These are phyloP conservation scores for Arbacia lixula DNA, from an alignment of 53 echinoderm and acorn worm species.

Conservation along the genomic window DNA sequence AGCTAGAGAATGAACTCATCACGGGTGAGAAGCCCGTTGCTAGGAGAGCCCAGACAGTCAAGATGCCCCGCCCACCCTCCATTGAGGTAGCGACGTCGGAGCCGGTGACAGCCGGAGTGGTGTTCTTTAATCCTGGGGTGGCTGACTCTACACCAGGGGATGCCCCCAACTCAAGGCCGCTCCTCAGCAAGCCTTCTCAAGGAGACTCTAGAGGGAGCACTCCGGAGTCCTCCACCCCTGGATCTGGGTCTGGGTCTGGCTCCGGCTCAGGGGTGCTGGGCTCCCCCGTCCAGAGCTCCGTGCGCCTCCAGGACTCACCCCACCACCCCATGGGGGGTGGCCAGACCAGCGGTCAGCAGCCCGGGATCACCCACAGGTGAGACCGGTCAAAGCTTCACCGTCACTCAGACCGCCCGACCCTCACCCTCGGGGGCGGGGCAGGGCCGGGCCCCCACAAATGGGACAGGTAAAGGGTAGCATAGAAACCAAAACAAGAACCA, in stretches of 20 bases:
- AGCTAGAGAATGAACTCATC: neutral
- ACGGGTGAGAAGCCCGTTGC: constrained; percentile 56
- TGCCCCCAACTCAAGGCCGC: constrained; percentile 6
- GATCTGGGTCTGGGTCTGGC: constrained; percentile 20
- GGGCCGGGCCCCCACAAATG: neutral
- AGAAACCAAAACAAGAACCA: constrained; percentile 7
- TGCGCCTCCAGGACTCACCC: constrained; percentile 39
- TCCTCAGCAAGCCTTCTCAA: constrained; percentile 25
- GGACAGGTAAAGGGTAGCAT: constrained; percentile 61
- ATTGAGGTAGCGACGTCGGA: constrained; percentile 71
- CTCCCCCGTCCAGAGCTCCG: constrained; percentile 49
- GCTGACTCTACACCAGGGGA: neutral
- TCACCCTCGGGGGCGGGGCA: too few species aligned
- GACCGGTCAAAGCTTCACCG: constrained; percentile 11
- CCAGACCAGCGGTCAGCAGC: constrained; percentile 12
- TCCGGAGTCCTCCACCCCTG: constrained; percentile 50
- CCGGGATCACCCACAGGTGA: constrained; percentile 52
- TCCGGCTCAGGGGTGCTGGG: constrained; percentile 33
- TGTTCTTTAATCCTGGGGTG: constrained; percentile 58
- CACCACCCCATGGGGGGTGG: neutral
- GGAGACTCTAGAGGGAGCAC: constrained; percentile 40
- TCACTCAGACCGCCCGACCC: neutral
- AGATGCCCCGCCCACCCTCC: constrained; percentile 65
- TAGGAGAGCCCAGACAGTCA: constrained; percentile 61
- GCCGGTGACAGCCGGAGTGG: constrained; percentile 61